A percentile compares a stretch with the other conserved stretches of the same genome.
These are phyloP conservation scores for Poecilia picta DNA, from an alignment of 2,797 vertebrate species.

Conservation along the genomic window DNA sequence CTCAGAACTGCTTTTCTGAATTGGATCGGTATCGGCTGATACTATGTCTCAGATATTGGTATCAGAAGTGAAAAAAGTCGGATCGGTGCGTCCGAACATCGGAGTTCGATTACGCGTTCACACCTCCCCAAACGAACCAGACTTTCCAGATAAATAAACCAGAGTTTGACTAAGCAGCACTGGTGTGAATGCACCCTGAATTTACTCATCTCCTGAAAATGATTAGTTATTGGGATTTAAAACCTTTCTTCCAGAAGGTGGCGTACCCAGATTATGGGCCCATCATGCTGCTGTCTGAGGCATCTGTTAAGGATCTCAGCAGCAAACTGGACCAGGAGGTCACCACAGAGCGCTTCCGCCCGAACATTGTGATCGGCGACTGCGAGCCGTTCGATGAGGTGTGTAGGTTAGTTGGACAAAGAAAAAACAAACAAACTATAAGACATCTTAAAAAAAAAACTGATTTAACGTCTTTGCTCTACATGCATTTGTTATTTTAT, in stretches of 20 bases:
- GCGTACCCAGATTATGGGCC: conserved; percentile 88
- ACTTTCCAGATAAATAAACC: no score
- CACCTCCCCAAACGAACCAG: no score
- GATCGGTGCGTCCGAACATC: no score
- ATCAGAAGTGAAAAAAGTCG: no score
- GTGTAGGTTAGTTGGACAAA: conserved; percentile 1
- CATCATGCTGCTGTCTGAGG: conserved; percentile 88
- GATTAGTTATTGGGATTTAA: neutral
- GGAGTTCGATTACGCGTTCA: no score
- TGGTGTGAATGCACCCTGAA: neutral
- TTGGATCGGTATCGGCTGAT: no score
- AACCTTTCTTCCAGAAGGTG: conserved; percentile 69
- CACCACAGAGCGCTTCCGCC: conserved; percentile 87
- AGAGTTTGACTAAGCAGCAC: no score
- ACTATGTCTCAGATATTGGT: no score
- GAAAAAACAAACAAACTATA: neutral
- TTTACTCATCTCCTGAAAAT: neutral
- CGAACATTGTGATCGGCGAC: conserved; percentile 87
- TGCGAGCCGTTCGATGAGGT: conserved; percentile 91
- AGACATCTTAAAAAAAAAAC: neutral
- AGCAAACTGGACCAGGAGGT: conserved; percentile 82
- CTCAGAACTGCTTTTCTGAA: no score
- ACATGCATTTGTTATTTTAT: conserved; percentile 20
- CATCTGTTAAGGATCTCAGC: conserved; percentile 89
- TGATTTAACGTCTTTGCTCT: neutral